Evolutionary conservation across 2,797 vertebrate species (phyloP).

Genomic region (Pipistrellus pipistrellus): DNA sequence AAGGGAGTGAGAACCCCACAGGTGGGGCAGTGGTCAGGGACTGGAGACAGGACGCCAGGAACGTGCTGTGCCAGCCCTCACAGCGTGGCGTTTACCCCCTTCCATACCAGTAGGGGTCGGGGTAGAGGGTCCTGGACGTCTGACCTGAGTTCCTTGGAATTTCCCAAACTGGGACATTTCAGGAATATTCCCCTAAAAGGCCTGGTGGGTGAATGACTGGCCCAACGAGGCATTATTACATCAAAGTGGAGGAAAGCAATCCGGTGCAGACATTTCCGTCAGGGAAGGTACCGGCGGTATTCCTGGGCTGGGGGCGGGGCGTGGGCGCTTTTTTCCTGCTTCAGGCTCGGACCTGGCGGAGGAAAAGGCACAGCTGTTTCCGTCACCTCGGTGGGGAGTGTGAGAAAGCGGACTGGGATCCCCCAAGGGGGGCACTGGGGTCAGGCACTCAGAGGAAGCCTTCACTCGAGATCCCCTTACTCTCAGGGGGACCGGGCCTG

Average conservation of each 20-base stretch:
- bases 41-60: background rate
- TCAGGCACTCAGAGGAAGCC: background rate
- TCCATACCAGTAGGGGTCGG: background rate
- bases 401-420: background rate
- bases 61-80: background rate
- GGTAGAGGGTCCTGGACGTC: conserved; percentile 33
- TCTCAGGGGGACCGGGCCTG: background rate
- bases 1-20: background rate
- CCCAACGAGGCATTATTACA: conserved; percentile 1
- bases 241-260: conserved; percentile 69
- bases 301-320: background rate
- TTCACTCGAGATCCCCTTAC: background rate
- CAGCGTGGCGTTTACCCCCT: background rate
- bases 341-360: background rate
- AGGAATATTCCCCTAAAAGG: conserved; percentile 81
- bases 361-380: background rate
- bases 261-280: conserved; percentile 16
- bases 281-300: conserved; percentile 56
- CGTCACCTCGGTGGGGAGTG: background rate
- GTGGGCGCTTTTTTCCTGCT: background rate
- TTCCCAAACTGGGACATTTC: conserved; percentile 42
- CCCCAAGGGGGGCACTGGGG: background rate
- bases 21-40: background rate
- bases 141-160: conserved; percentile 67
- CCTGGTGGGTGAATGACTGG: background rate